Percentiles rank a stretch among this genome's conserved stretches.
Evolutionary conservation across 1,140 invertebrate genomes (phyloP).

Genomic region (Rhopalosiphum maidis): DNA sequence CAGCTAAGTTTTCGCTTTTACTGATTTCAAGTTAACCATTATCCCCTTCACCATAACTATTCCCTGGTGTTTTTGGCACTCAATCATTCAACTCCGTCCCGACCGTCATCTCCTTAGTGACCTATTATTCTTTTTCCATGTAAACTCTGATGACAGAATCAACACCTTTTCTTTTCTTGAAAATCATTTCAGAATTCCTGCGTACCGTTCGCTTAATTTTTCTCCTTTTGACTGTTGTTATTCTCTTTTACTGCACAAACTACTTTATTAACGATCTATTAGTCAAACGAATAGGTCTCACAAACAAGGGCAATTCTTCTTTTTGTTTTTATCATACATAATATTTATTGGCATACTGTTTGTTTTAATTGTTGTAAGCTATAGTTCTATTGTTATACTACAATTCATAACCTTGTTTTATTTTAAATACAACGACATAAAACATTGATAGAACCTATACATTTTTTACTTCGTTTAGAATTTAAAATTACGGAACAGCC

Average conservation of each 20-base stretch:
- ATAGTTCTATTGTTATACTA: background rate
- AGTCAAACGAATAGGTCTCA: too few species aligned
- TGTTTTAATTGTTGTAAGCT: background rate
- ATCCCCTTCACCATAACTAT: background rate
- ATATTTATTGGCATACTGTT: too few species aligned
- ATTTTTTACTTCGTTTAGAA: background rate
- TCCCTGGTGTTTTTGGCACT: background rate
- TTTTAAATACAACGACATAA: background rate
- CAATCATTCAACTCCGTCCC: background rate
- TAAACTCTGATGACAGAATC: background rate
- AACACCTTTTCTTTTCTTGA: too few species aligned
- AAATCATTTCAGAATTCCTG: background rate
- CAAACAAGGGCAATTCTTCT: too few species aligned
- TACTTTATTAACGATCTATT: background rate
- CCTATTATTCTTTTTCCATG: background rate
- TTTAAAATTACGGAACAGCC: background rate
- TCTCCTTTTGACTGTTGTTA: background rate
- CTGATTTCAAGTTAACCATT: background rate
- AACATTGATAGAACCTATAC: background rate
- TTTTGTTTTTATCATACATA: background rate
- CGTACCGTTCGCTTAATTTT: background rate
- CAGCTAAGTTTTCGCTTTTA: background rate
- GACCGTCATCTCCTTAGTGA: background rate
- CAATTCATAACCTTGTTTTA: background rate
- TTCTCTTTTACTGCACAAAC: background rate